Base-by-base conservation (phyloP, 2,888 invertebrate species). In the Priapulus caudatus region DNA sequence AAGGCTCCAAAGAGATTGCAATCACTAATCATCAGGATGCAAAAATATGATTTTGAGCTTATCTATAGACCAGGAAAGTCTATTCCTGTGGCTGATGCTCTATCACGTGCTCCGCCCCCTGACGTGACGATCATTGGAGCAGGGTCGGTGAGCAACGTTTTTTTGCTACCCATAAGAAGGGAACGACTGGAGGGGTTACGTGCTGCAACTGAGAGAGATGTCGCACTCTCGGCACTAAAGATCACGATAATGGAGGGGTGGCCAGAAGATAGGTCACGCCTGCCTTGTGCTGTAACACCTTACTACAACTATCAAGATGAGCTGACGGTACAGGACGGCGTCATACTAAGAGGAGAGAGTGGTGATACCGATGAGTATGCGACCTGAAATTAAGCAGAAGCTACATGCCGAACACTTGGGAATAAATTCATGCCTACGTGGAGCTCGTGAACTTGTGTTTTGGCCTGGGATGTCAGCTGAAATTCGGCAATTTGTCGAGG, bases 161-260 rank as follows among this genome's bases (percentile, higher is more conserved):
- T 33, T 10, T 33, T 33, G 10, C 10, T n/a, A 33, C 33, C 33
- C n/a, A 33, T 33, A 33, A 33, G n/a, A n/a, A n/a, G n/a, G n/a
- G n/a, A 33, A 10, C 33, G n/a, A n/a, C n/a, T 33, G 33, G n/a
- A 33, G 5, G 33, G 10, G 10, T 10, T 5, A 10, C 33, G 33
- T n/a, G n/a, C 33, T 33, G 33, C 33, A n/a, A 33, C 33, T 33
- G 10, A 33, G 33, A 33, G n/a, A 33, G 33, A 33, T n/a, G n/a
- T 33, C 5, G 33, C 33, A 33, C 33, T 33, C 10, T n/a, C 33
- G n/a, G 10, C 5, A 33, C 33, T 33, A 33, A 33, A 33, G 33
- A 33, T n/a, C 5, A 33, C 33, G 10, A 33, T 33, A 33, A 33
- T 33, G 33, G n/a, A 5, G 5, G 33, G 33, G n/a, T 33, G 33